Conservation (phyloP, 1,140 invertebrate genomes). For the Heterodera carotae region DNA sequence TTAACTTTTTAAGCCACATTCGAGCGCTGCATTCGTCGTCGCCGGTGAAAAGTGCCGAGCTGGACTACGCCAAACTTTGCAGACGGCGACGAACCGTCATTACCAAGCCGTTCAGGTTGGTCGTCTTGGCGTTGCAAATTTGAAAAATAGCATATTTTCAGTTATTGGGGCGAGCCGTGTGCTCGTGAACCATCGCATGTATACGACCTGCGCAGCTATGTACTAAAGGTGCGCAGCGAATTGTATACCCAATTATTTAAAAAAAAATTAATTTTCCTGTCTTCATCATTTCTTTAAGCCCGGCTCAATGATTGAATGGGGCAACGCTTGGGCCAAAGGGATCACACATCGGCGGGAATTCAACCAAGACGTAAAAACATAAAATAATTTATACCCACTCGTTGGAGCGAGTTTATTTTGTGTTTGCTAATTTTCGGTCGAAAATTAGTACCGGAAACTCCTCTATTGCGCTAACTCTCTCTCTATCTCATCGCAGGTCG, state of each 20-base stretch:
- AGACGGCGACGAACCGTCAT: conserved; percentile 49
- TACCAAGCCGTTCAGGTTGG: conserved; percentile 49
- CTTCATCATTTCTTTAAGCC: too few relatives aligned
- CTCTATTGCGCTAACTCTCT: too few relatives aligned
- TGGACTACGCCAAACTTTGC: conserved; percentile 55
- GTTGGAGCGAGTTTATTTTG: too few relatives aligned
- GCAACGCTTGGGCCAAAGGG: conserved; percentile 64
- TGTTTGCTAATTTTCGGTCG: too few relatives aligned
- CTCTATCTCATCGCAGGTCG: conserved; percentile 48
- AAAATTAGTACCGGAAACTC: too few relatives aligned
- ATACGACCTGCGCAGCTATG: conserved; percentile 62
- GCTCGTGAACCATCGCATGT: conserved; percentile 54
- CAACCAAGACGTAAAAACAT: conserved; percentile 55
- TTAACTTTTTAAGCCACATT: conserved; percentile 38
- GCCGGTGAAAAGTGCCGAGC: conserved; percentile 45
- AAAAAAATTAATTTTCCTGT: conserved; percentile 1
- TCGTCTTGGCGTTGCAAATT: too few relatives aligned
- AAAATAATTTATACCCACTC: too few relatives aligned
- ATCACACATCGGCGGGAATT: conserved; percentile 63
- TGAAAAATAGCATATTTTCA: too few relatives aligned
- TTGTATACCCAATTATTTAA: conserved; percentile 1
- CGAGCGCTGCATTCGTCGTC: conserved; percentile 27
- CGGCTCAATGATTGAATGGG: conserved; percentile 65
- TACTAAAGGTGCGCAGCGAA: conserved; percentile 54
- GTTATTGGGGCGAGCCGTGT: conserved; percentile 63